Conservation (phyloP, 2,113 vertebrate species). For the Chaenocephalus aceratus region DNA sequence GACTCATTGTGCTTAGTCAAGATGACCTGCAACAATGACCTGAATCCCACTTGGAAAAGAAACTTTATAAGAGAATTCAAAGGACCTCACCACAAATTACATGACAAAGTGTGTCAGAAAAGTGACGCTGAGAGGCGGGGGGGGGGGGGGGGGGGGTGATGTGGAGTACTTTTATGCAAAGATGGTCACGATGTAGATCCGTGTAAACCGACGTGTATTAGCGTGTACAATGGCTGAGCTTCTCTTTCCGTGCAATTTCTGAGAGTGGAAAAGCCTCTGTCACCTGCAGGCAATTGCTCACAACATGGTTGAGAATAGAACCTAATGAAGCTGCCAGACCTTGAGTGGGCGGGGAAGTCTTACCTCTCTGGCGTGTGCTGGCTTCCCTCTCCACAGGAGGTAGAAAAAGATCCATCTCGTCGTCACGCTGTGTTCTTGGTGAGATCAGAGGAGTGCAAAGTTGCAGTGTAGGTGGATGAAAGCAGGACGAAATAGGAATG, state of each 20-base stretch:
- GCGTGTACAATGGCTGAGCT: constrained; percentile 19
- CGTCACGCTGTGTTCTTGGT: constrained; percentile 18
- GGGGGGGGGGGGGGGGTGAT: constrained; percentile 28
- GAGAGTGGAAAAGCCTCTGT: constrained; percentile 33
- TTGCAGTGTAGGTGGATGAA: constrained; percentile 11
- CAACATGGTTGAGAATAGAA: constrained; percentile 56
- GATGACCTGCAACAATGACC: not conserved
- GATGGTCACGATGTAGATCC: constrained; percentile 14
- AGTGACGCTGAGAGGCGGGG: constrained; percentile 18
- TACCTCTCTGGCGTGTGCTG: constrained; percentile 44
- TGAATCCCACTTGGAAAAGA: not conserved
- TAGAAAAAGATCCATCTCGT: constrained; percentile 17
- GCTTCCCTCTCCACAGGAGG: constrained; percentile 35
- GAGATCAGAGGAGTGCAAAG: not conserved
- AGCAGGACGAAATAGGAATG: not conserved
- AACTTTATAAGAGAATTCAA: constrained; percentile 12
- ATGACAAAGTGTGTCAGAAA: constrained; percentile 24
- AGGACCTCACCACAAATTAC: constrained; percentile 7
- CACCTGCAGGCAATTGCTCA: constrained; percentile 54
- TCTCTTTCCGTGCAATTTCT: constrained; percentile 29
- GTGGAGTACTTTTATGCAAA: constrained; percentile 23
- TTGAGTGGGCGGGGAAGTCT: constrained; percentile 63
- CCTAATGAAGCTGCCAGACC: constrained; percentile 72
- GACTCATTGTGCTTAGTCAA: not conserved
- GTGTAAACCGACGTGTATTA: constrained; percentile 13